These are phyloP conservation scores for Alosa sapidissima DNA, from an alignment of 2,797 vertebrate genomes.

Conservation along the genomic window DNA sequence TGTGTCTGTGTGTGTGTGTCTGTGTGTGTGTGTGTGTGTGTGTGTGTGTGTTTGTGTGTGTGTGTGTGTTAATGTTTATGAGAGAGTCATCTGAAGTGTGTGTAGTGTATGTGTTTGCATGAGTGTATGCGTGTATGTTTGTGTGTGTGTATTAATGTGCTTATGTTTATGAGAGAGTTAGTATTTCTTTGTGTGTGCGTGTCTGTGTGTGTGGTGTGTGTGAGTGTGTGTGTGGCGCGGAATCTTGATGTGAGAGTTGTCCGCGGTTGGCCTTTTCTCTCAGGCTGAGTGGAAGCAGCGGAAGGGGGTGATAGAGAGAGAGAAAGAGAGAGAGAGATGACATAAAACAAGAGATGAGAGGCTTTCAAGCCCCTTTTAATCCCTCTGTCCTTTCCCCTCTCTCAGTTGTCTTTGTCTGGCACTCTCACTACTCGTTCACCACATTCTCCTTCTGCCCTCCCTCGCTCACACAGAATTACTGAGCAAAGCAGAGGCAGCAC, in stretches of 20 bases:
- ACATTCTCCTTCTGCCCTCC: neutral
- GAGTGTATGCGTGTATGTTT: too few species aligned
- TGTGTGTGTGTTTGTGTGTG: too few species aligned
- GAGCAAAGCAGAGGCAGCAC: neutral
- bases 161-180: too few species aligned
- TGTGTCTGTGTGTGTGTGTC: too few species aligned
- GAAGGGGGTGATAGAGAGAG: neutral
- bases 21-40: too few species aligned
- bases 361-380: conserved; percentile 11
- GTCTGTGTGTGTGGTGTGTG: neutral
- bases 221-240: neutral
- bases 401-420: neutral
- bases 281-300: neutral
- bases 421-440: neutral
- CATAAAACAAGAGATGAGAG: neutral
- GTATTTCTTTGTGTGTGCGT: neutral
- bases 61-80: too few species aligned
- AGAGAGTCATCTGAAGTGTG: too few species aligned
- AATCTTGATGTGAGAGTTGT: neutral
- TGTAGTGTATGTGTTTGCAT: too few species aligned
- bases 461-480: neutral
- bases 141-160: too few species aligned
- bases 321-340: neutral
- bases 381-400: neutral
- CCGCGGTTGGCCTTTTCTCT: conserved; percentile 2